Evolutionary conservation across 2,113 vertebrate genomes (phyloP).

Genomic region (Columba janthina): DNA sequence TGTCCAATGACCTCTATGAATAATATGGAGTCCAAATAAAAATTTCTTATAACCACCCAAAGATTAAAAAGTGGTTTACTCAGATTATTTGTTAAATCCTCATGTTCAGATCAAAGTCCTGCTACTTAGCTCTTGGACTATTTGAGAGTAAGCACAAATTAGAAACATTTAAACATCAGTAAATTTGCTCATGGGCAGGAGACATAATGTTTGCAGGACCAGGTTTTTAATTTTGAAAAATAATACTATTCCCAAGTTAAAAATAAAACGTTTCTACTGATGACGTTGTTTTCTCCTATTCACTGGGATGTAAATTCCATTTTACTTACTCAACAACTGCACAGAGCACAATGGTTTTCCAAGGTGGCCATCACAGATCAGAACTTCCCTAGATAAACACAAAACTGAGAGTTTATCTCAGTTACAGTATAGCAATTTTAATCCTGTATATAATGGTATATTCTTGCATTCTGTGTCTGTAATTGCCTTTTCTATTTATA

Average conservation of each 20-base stretch:
- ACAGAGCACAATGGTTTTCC: background rate
- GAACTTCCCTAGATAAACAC: background rate
- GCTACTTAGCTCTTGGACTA: background rate
- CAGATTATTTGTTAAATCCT: background rate
- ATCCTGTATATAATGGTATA: background rate
- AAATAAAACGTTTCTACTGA: background rate
- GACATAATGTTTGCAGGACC: background rate
- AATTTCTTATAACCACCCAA: background rate
- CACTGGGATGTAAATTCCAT: background rate
- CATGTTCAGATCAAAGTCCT: background rate
- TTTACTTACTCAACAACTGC: background rate
- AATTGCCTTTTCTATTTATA: conserved; percentile 41
- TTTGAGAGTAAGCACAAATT: background rate
- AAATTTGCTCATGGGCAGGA: background rate
- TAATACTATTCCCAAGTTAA: background rate
- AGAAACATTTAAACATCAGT: background rate
- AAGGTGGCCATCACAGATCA: background rate
- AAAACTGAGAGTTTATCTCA: conserved; percentile 17
- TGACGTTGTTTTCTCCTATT: background rate
- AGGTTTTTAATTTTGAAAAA: conserved; percentile 35
- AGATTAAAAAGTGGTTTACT: background rate
- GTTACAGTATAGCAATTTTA: conserved; percentile 18
- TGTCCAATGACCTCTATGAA: background rate
- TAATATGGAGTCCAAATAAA: background rate
- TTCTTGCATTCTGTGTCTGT: conserved; percentile 14